Evolutionary conservation across 2,113 vertebrate genomes (phyloP).

Genomic region (Turdus rufiventris): DNA sequence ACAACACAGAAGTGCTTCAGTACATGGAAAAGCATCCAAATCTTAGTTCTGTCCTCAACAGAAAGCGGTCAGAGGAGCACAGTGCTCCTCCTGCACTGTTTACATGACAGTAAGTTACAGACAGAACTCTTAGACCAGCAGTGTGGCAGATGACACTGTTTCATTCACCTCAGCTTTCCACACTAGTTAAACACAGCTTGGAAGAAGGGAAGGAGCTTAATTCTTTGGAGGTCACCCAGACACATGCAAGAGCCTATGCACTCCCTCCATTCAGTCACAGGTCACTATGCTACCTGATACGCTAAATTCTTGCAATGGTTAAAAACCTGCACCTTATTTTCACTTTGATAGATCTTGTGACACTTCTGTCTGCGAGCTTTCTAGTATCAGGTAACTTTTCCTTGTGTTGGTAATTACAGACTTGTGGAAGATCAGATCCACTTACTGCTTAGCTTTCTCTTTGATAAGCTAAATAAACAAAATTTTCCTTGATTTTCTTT

Average conservation of each 20-base stretch:
- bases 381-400: neutral
- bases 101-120: neutral
- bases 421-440: neutral
- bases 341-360: neutral
- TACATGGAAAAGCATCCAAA: rapidly evolving
- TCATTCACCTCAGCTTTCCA: neutral
- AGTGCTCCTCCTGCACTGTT: neutral
- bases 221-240: neutral
- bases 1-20: neutral
- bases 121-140: neutral
- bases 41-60: neutral
- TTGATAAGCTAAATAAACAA: slow-evolving; percentile 2
- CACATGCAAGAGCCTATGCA: rapidly evolving
- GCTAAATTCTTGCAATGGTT: neutral
- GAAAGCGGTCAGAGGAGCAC: neutral
- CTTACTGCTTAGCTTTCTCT: neutral
- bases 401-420: neutral
- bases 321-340: neutral
- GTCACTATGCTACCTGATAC: neutral
- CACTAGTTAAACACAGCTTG: neutral
- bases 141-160: neutral
- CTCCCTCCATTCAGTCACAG: neutral
- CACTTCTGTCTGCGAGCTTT: neutral
- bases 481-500: neutral
- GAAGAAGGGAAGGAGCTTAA: neutral